Evolutionary conservation across 2,888 invertebrate genomes (phyloP).

Genomic region (Chorisops tibialis): DNA sequence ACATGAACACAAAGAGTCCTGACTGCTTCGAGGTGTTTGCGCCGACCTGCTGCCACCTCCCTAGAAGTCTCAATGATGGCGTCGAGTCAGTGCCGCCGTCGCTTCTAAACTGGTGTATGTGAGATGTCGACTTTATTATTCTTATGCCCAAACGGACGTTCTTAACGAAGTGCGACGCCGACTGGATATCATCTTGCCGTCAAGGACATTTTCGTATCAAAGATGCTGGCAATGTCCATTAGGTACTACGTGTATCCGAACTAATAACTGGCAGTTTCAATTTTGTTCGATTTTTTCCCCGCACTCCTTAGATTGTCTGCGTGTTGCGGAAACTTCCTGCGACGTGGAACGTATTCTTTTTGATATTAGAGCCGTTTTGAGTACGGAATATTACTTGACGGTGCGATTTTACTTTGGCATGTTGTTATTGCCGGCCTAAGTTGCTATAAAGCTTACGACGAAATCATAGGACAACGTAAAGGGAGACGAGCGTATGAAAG

Average conservation of each 20-base stretch:
- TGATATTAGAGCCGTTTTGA: too few species aligned
- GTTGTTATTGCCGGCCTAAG: background rate
- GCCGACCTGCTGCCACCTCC: slow-evolving; percentile 9
- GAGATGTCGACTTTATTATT: slow-evolving; percentile 20
- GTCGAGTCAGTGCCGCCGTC: background rate
- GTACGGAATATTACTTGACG: too few species aligned
- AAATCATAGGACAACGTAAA: background rate
- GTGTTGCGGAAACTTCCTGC: too few species aligned
- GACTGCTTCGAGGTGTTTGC: slow-evolving; percentile 4
- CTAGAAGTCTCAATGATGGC: slow-evolving; percentile 13
- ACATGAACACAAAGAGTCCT: slow-evolving; percentile 9
- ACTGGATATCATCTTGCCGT: slow-evolving; percentile 27
- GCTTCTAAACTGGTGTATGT: slow-evolving; percentile 2
- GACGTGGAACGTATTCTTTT: too few species aligned
- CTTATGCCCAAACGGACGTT: slow-evolving; percentile 9
- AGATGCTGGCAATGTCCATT: slow-evolving; percentile 12
- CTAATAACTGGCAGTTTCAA: slow-evolving; percentile 25
- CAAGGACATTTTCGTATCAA: slow-evolving; percentile 7
- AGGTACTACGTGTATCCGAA: slow-evolving; percentile 13
- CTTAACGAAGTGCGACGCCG: background rate
- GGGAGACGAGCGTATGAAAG: background rate
- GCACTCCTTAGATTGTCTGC: background rate
- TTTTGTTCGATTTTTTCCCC: background rate
- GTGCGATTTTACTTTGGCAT: too few species aligned
- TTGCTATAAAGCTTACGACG: background rate